Conservation (phyloP, 2,797 vertebrate genomes). For the Coendou prehensilis region DNA sequence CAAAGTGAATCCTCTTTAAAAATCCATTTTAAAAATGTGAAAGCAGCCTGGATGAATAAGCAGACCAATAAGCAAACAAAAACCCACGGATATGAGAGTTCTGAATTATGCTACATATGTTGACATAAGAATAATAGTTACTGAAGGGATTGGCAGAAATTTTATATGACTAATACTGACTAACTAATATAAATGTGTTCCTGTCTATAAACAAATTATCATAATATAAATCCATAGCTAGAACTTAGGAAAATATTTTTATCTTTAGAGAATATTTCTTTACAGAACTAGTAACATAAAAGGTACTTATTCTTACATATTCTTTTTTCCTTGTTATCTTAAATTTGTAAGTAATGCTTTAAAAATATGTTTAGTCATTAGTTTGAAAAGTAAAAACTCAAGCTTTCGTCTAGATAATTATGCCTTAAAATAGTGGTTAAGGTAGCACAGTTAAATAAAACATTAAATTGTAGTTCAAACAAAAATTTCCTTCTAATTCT, state of each 20-base stretch:
- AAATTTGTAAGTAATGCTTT: not conserved
- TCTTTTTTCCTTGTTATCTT: not conserved
- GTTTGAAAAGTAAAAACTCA: conserved; percentile 3
- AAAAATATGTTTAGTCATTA: not conserved
- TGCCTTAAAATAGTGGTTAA: not conserved
- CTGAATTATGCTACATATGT: not conserved
- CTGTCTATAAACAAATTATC: not conserved
- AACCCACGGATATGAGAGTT: not conserved
- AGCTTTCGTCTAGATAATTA: conserved; percentile 19
- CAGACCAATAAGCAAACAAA: not conserved
- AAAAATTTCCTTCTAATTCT: not conserved
- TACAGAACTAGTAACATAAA: not conserved
- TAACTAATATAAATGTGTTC: not conserved
- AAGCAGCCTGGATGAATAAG: not conserved
- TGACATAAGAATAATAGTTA: not conserved
- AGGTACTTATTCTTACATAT: not conserved
- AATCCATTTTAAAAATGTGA: not conserved
- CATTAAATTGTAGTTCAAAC: not conserved
- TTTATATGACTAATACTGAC: not conserved
- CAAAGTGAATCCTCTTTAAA: conserved; percentile 1
- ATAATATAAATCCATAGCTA: not conserved
- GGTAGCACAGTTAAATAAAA: not conserved
- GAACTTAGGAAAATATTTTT: not conserved
- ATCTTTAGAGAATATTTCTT: not conserved
- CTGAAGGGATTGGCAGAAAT: not conserved